A percentile compares a stretch with the other conserved stretches of the same genome.
Conservation (phyloP, 1,140 invertebrate species). For the Holotrichia oblita region DNA sequence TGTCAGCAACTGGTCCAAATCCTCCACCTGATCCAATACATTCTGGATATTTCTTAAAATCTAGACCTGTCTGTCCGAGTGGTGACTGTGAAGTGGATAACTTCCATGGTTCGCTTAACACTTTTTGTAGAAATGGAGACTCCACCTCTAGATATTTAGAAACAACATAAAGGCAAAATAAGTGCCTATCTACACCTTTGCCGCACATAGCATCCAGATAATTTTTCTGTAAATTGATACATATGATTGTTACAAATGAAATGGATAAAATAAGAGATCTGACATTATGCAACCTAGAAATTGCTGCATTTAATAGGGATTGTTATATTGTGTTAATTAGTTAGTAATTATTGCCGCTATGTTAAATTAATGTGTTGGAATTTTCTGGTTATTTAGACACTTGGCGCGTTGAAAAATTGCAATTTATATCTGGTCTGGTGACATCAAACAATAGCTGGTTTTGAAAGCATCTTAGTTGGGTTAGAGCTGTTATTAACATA, state of each 20-base stretch:
- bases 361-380: too few relatives aligned
- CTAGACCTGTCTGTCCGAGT: constrained; percentile 92
- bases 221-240: constrained; percentile 57
- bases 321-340: too few relatives aligned
- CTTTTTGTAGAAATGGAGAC: constrained; percentile 93
- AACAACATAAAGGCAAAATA: constrained; percentile 98
- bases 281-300: too few relatives aligned
- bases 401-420: too few relatives aligned
- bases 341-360: too few relatives aligned
- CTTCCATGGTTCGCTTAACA: constrained; percentile 96
- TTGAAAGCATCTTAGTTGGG: too few relatives aligned
- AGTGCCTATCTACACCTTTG: constrained; percentile 94
- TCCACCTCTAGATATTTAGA: constrained; percentile 98
- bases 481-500: too few relatives aligned
- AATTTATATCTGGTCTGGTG: too few relatives aligned
- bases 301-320: too few relatives aligned
- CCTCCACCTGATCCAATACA: constrained; percentile 97
- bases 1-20: constrained; percentile 97
- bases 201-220: constrained; percentile 98
- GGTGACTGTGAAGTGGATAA: constrained; percentile 98
- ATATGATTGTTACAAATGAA: background rate
- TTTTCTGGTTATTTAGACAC: too few relatives aligned
- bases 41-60: constrained; percentile 89
- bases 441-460: too few relatives aligned
- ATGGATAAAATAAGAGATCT: background rate